phyloP scores from a whole-genome alignment of 2,113 vertebrate genomes.

The Cnemophilus loriae region DNA sequence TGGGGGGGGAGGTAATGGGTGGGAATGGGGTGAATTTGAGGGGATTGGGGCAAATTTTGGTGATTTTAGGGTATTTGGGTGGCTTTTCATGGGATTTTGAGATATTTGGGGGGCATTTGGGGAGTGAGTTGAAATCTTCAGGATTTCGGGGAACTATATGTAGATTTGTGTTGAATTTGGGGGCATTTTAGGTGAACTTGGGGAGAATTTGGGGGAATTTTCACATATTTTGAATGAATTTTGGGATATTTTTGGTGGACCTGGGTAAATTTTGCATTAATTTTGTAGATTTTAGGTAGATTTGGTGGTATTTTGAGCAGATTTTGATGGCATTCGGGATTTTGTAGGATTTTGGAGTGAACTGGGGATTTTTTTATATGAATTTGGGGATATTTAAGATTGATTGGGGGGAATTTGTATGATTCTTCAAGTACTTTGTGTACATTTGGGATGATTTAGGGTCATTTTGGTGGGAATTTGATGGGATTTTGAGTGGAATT shows the following conservation, averaged over 20 bases:
- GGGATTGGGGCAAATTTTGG: not conserved
- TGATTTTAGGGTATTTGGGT: not conserved
- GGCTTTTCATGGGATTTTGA: not conserved
- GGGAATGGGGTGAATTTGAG: not conserved
- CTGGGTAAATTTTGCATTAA: not conserved
- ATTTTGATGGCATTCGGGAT: not conserved
- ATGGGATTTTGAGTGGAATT: not conserved
- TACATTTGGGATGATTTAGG: not conserved
- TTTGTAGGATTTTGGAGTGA: not conserved
- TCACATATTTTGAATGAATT: not conserved
- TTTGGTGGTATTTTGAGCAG: not conserved
- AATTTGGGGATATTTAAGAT: not conserved
- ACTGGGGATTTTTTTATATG: not conserved
- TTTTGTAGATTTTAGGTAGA: not conserved
- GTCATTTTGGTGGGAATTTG: not conserved
- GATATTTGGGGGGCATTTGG: not conserved
- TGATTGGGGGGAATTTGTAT: no score
- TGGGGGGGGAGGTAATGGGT: no score
- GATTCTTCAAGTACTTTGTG: not conserved
- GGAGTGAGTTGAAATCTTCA: no score
- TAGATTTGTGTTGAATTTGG: not conserved
- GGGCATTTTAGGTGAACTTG: not conserved
- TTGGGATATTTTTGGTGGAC: accelerated
- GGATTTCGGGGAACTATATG: not conserved
- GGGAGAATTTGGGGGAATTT: not conserved